Base-by-base conservation (phyloP, 2,888 invertebrate species). In the Mythimna loreyi region DNA sequence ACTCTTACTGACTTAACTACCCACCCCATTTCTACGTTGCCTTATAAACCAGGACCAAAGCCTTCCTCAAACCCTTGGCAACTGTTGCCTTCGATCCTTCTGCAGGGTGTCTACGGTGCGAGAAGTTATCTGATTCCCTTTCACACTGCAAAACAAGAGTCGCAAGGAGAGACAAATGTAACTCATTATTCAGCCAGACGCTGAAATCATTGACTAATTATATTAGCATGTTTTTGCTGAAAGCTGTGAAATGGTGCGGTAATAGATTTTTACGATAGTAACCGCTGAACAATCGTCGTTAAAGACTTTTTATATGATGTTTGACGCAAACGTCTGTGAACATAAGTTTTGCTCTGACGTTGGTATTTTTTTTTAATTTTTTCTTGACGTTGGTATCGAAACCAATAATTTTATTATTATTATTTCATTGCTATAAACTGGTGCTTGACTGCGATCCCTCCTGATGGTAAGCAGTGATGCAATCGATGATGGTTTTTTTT, bases 301-400 rank as follows among this genome's bases (percentile, higher is more conserved):
- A 61, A 40, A 40, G 30, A 4, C 9, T 53, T 62, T 75, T 50
- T 60, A 47, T 57, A 36, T 8, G 13, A 13, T 40, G 75, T 30
- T 61, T 69, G 69, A 76, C 60, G 76, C 21, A 68, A 67, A 75
- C 25, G 30, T 25, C 40, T 61, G 55, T 57, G 30, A 75, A 75
- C 23, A 36, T 40, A 72, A 68, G 40, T 57, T 76, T 56, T 61
- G 43, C 56, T 56, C 7, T 61, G 56, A 60, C 49, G 30, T 57
- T n/a, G n/a, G n/a, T n/a, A n/a, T n/a, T n/a, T n/a, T n/a, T n/a
- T n/a, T n/a, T n/a, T n/a, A n/a, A n/a, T n/a, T n/a, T n/a, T n/a
- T n/a, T n/a, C n/a, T 45, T 65, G 36, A 65, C 43, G 47, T 58
- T 45, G 36, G 47, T 49, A 61, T 49, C 21, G 52, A 40, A 40